These are phyloP conservation scores for Sebastes hubbsi DNA, from an alignment of 2,797 vertebrate genomes.

Conservation along the genomic window DNA sequence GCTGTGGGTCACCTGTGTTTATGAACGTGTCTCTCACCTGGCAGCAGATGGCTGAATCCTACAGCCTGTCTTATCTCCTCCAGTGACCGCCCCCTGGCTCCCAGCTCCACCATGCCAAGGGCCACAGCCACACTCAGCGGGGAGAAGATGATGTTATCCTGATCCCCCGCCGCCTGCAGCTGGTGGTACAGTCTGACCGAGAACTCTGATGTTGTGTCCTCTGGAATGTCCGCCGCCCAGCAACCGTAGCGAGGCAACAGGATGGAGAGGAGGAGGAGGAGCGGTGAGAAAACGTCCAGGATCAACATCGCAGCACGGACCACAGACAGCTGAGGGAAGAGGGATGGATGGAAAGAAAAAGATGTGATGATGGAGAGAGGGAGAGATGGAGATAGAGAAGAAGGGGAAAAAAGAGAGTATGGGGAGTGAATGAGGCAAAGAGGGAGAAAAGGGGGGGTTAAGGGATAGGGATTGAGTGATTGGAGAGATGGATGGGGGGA, in stretches of 20 bases:
- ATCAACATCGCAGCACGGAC: conserved; percentile 67
- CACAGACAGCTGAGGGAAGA: conserved; percentile 44
- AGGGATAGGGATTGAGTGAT: conserved; percentile 15
- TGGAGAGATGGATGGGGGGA: background rate
- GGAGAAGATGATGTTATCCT: conserved; percentile 97
- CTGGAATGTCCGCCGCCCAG: conserved; percentile 83
- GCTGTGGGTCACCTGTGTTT: background rate
- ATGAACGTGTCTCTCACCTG: conserved; percentile 77
- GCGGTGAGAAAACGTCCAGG: conserved; percentile 65
- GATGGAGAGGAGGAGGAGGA: conserved; percentile 83
- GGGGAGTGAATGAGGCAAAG: background rate
- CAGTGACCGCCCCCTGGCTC: conserved; percentile 89
- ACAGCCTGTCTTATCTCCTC: conserved; percentile 91
- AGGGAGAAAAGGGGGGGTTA: background rate
- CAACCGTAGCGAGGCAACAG: conserved; percentile 82
- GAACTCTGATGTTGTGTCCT: conserved; percentile 89
- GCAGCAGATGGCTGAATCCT: conserved; percentile 89
- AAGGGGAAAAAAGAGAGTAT: background rate
- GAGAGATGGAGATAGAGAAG: background rate
- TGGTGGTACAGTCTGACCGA: conserved; percentile 94
- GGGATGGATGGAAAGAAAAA: background rate
- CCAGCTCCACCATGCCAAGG: conserved; percentile 95
- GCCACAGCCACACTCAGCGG: conserved; percentile 91
- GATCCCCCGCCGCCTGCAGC: conserved; percentile 86
- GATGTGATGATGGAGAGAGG: background rate